Evolutionary conservation across 1,140 invertebrate species (phyloP).

Genomic region (Rhagoletis pomonella): DNA sequence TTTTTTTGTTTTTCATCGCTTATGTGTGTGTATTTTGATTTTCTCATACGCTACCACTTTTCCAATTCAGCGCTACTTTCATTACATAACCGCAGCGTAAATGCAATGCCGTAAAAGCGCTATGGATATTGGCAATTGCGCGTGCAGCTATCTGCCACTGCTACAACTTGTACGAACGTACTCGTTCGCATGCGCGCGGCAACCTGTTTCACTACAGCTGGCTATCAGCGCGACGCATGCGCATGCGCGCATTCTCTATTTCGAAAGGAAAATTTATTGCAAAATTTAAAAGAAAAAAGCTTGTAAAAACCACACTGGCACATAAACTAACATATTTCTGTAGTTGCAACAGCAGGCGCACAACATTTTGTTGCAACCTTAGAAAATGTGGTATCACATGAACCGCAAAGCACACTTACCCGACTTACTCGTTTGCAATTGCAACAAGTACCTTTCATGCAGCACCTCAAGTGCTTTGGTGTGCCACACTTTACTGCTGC

Average conservation of each 20-base stretch:
- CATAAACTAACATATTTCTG: neutral
- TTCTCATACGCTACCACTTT: neutral
- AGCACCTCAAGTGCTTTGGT: neutral
- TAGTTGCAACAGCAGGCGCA: neutral
- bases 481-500: neutral
- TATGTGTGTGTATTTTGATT: too few relatives aligned
- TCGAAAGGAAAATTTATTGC: constrained; percentile 44
- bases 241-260: constrained; percentile 39
- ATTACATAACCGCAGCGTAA: constrained; percentile 12
- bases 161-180: neutral
- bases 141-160: constrained; percentile 1
- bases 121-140: constrained; percentile 21
- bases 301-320: neutral
- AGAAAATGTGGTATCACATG: neutral
- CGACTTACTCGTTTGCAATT: neutral
- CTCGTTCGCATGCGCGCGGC: neutral
- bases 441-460: neutral
- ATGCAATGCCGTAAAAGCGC: constrained; percentile 4
- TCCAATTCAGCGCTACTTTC: constrained; percentile 15
- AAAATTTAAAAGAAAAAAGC: neutral
- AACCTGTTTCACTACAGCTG: constrained; percentile 21
- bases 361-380: neutral
- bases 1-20: neutral
- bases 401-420: neutral
- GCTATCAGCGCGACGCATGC: neutral